Conservation (phyloP, 2,888 invertebrate genomes). For the Thecophora atra region DNA sequence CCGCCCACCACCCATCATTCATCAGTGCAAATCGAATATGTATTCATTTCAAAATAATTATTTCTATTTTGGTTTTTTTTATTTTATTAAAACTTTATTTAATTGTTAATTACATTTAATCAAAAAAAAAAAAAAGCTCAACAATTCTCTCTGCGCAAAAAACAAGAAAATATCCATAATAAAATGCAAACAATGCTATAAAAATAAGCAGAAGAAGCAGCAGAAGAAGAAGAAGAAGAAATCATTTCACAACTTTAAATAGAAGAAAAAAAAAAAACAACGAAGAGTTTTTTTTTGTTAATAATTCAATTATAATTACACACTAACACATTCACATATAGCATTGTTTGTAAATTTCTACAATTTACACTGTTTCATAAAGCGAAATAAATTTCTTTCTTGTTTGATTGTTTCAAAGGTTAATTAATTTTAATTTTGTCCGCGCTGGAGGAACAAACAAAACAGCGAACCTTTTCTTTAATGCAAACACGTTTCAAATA, state of each 20-base stretch:
- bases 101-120: too few relatives aligned
- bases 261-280: not conserved
- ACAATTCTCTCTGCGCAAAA: slow-evolving; percentile 23
- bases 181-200: slow-evolving; percentile 17
- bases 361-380: slow-evolving; percentile 17
- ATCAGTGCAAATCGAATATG: slow-evolving; percentile 27
- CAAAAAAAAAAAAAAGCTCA: too few relatives aligned
- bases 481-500: too few relatives aligned
- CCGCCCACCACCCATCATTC: not conserved
- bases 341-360: slow-evolving; percentile 24
- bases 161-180: slow-evolving; percentile 1
- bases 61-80: slow-evolving; percentile 53
- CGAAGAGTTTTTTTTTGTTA: not conserved
- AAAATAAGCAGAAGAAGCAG: not conserved
- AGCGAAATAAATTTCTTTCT: slow-evolving; percentile 62
- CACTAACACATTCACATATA: too few relatives aligned
- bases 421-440: slow-evolving; percentile 62
- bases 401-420: slow-evolving; percentile 66
- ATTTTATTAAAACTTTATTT: slow-evolving; percentile 51
- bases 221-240: not conserved
- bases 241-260: not conserved
- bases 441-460: slow-evolving; percentile 30
- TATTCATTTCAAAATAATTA: slow-evolving; percentile 41
- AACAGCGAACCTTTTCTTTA: not conserved
- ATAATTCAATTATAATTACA: not conserved